Base-by-base conservation (phyloP, 2,113 vertebrate genomes). In the Pogonocichla stellata region DNA sequence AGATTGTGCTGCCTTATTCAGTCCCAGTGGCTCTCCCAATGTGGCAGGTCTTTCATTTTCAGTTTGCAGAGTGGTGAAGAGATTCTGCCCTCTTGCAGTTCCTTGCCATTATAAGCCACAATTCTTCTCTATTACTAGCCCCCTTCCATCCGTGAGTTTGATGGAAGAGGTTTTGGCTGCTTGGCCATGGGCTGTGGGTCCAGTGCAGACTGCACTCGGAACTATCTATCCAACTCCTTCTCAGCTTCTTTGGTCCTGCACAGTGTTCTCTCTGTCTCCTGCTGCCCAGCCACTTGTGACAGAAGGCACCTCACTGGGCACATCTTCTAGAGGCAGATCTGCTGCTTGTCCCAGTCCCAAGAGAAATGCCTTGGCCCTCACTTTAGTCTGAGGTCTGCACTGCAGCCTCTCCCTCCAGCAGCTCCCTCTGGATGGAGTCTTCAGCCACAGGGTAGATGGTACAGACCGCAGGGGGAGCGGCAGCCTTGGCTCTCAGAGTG, bases 61-160 rank as follows among this genome's bases (percentile, higher is more conserved):
- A 29, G 13, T 22, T 61, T 74, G 23, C 23, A 19, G 19, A 61
- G 15, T 10, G 6, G 14, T n/a, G 38, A 47, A n/a, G 28, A 67
- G 13, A 7, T 40, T 67, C n/a, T 81, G 11, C 19, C 45, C 61
- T n/a, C 38, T 29, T 15, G n/a, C 8, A 29, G 3, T 9, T 74
- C 19, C 45, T 45, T 45, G 19, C 19, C 38, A 53, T n/a, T 38
- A 14, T 14, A 45, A 67, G 9, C 6, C 33, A 40, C 38, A 58
- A 25, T 53, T 67, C 26, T 33, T 43, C 23, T 45, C 6, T 28
- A 14, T 40, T 40, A 38, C 4, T 29, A 23, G 2, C 12, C 28
- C 8, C 10, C 16, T 60, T 16, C 19, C 2, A 4, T 38, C 16
- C 25, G 8, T 20, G 26, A 36, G 4, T 45, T 33, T 0, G 0